Conservation (phyloP, 2,113 vertebrate genomes). For the Oryzias melastigma region DNA sequence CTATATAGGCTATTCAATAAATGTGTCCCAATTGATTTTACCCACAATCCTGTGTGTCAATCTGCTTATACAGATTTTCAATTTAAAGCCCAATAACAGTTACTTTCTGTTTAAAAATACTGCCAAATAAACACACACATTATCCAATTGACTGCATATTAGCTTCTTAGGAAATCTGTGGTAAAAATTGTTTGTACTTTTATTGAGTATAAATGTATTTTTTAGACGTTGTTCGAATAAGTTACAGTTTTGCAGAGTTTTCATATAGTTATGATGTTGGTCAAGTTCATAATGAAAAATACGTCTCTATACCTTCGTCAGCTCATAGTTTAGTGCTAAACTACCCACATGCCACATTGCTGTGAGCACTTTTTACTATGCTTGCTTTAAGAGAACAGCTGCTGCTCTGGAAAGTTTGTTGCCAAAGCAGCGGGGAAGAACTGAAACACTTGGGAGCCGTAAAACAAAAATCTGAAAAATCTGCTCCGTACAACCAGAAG, state of each 20-base stretch:
- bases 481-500: background rate
- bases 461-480: conserved; percentile 21
- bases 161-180: too few species aligned
- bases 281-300: background rate
- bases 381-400: background rate
- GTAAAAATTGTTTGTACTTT: too few species aligned
- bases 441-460: conserved; percentile 10
- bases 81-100: too few species aligned
- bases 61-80: too few species aligned
- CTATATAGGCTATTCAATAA: too few species aligned
- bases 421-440: background rate
- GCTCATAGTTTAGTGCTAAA: background rate
- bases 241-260: background rate
- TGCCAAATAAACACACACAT: too few species aligned
- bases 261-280: background rate
- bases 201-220: too few species aligned
- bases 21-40: too few species aligned
- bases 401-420: conserved; percentile 3
- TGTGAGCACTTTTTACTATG: background rate
- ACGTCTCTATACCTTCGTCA: background rate
- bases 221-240: too few species aligned
- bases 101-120: too few species aligned
- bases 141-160: too few species aligned
- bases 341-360: background rate
- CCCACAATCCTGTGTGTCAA: too few species aligned